Conservation (phyloP, 1,140 invertebrate species). For the Sitobion miscanthi region DNA sequence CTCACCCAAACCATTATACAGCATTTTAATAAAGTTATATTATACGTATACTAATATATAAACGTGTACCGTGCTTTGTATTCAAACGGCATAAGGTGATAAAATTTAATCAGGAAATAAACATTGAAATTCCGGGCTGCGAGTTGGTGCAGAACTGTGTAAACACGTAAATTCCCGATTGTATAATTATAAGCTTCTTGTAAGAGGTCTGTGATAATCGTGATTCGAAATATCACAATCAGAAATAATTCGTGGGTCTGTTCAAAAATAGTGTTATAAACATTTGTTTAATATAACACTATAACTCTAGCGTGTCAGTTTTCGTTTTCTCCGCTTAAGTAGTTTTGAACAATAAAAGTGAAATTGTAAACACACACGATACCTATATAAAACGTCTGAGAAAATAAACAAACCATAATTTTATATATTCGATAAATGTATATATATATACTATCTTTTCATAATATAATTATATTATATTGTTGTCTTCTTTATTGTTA, state of each 20-base stretch:
- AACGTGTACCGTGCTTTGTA: not conserved
- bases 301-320: not conserved
- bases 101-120: conserved; percentile 6
- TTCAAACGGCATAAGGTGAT: not conserved
- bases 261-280: not conserved
- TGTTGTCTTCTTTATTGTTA: not conserved
- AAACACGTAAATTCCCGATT: not conserved
- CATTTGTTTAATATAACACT: not conserved
- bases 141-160: not conserved
- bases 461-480: not conserved
- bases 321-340: not conserved
- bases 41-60: not conserved
- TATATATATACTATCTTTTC: not conserved
- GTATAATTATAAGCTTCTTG: not conserved
- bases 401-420: conserved; percentile 11
- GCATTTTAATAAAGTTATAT: not conserved
- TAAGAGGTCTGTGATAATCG: not conserved
- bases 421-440: not conserved
- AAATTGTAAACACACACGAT: not conserved
- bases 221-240: not conserved
- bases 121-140: not conserved
- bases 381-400: not conserved
- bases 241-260: not conserved
- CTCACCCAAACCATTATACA: not conserved
- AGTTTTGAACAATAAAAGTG: not conserved